Evolutionary conservation across 2,113 vertebrate genomes (phyloP).

Genomic region (Cyprinus carpio): DNA sequence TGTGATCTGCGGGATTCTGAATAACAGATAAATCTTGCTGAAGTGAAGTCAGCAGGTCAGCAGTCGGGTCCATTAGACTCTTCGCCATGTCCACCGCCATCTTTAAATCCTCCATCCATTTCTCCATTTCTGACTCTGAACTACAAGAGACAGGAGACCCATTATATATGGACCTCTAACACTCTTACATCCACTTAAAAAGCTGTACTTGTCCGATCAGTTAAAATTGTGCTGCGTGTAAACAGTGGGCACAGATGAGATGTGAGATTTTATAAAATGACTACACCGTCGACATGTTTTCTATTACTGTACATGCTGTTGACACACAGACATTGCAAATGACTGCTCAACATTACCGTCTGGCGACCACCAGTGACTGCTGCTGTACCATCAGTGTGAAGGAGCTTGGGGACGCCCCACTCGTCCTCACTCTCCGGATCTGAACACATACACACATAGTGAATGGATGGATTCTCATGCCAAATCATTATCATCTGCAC

Average conservation of each 20-base stretch:
- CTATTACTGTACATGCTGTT: too few relatives aligned
- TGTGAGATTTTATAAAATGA: too few relatives aligned
- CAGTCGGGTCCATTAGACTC: constrained; percentile 81
- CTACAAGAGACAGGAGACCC: constrained; percentile 64
- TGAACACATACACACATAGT: constrained; percentile 65
- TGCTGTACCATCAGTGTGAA: constrained; percentile 89
- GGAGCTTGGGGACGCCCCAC: constrained; percentile 92
- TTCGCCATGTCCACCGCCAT: constrained; percentile 89
- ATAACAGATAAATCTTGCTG: too few relatives aligned
- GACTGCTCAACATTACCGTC: constrained; percentile 77
- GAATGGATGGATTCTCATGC: not conserved
- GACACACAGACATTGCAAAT: not conserved
- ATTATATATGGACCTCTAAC: not conserved
- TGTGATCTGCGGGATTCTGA: too few relatives aligned
- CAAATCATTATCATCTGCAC: not conserved
- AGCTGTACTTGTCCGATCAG: not conserved
- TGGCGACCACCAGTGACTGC: constrained; percentile 91
- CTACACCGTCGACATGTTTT: too few relatives aligned
- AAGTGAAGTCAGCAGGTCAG: constrained; percentile 83
- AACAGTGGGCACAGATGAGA: too few relatives aligned
- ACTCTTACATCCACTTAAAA: not conserved
- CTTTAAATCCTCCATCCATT: constrained; percentile 93
- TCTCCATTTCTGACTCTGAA: constrained; percentile 86
- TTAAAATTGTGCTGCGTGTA: too few relatives aligned
- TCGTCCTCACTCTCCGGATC: constrained; percentile 95